phyloP scores from a whole-genome alignment of 2,113 vertebrate species.

The Platysternon megacephalum region DNA sequence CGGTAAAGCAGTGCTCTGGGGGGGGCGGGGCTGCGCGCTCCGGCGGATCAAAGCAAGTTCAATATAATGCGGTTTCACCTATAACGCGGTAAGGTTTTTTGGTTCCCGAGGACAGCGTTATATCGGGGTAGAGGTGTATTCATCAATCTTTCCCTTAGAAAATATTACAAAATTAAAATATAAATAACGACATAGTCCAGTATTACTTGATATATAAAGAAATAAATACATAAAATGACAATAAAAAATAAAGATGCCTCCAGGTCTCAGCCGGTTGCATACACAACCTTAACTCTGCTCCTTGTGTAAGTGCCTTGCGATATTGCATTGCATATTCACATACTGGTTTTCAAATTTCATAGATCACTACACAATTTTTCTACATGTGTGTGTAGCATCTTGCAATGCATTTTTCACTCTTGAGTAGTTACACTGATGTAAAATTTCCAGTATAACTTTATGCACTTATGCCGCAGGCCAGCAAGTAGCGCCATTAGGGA shows the following conservation, averaged over 20 bases:
- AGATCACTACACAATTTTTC: not conserved
- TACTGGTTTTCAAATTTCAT: not conserved
- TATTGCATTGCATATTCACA: not conserved
- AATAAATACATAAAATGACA: not conserved
- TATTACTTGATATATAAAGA: not conserved
- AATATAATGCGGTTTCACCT: too few species aligned
- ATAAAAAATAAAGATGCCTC: not conserved
- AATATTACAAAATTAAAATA: not conserved
- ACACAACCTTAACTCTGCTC: not conserved
- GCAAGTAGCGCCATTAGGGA: too few species aligned
- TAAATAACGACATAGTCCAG: not conserved
- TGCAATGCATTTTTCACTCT: not conserved
- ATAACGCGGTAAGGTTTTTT: too few species aligned
- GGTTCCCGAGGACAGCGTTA: too few species aligned
- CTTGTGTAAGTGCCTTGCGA: not conserved
- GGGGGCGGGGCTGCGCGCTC: too few species aligned
- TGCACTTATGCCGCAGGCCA: too few species aligned
- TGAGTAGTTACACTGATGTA: too few species aligned
- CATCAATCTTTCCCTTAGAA: not conserved
- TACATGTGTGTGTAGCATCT: not conserved
- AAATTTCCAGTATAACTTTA: too few species aligned
- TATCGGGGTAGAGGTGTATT: not conserved
- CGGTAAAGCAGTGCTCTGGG: too few species aligned
- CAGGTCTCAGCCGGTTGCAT: not conserved
- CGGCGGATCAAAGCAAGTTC: too few species aligned